Evolutionary conservation across 2,888 invertebrate genomes (phyloP).

Genomic region (Pyrrhia umbra): DNA sequence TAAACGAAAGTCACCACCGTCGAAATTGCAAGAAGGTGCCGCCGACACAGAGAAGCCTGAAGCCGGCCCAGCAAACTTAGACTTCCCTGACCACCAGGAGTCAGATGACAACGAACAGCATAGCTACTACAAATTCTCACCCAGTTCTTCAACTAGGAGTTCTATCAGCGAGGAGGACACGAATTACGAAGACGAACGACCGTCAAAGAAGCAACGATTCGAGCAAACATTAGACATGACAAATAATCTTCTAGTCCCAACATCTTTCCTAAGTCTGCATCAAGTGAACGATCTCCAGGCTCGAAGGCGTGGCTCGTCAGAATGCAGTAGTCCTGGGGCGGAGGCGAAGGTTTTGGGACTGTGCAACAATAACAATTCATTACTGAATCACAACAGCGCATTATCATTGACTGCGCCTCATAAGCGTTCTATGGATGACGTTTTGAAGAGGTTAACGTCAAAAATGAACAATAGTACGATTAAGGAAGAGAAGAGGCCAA

Average conservation of each 20-base stretch:
- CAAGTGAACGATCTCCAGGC: slow-evolving; percentile 89
- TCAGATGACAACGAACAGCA: slow-evolving; percentile 83
- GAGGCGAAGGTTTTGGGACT: slow-evolving; percentile 92
- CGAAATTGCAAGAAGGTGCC: slow-evolving; percentile 96
- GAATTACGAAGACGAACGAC: slow-evolving; percentile 91
- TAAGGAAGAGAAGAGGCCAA: slow-evolving; percentile 93
- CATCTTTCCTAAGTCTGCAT: slow-evolving; percentile 89
- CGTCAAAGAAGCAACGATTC: slow-evolving; percentile 91
- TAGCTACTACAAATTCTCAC: slow-evolving; percentile 87
- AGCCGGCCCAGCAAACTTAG: slow-evolving; percentile 89
- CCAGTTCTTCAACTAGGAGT: slow-evolving; percentile 84
- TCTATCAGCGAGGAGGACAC: slow-evolving; percentile 91
- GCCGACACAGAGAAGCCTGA: slow-evolving; percentile 85
- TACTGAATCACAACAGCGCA: slow-evolving; percentile 91
- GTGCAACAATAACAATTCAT: slow-evolving; percentile 92
- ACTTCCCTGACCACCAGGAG: slow-evolving; percentile 84
- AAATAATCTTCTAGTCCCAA: slow-evolving; percentile 90
- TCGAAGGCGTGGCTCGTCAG: slow-evolving; percentile 91
- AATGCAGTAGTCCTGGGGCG: slow-evolving; percentile 93
- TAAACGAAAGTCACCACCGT: slow-evolving; percentile 98
- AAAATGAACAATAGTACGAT: slow-evolving; percentile 95
- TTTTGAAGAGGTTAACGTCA: slow-evolving; percentile 95
- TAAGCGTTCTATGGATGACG: slow-evolving; percentile 97
- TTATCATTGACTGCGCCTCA: slow-evolving; percentile 88
- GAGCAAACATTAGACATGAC: slow-evolving; percentile 91